phyloP scores from a whole-genome alignment of 1,140 invertebrate genomes.

The Phocides pigmalion region DNA sequence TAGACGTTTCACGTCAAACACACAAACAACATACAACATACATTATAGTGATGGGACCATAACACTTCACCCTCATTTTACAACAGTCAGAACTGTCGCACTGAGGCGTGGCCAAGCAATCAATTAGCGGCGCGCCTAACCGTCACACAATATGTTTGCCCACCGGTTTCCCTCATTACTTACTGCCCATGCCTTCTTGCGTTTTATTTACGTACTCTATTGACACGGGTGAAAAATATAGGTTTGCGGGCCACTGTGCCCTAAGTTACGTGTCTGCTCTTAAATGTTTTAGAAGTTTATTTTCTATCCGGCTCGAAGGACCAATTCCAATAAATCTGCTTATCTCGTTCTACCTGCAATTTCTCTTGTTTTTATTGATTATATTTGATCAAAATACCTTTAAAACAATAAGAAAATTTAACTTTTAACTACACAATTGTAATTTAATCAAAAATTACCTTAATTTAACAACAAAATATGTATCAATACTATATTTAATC shows the following conservation, averaged over 20 bases:
- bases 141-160: slow-evolving; percentile 60
- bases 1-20: too few relatives aligned
- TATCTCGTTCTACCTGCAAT: not conserved
- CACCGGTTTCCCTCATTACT: slow-evolving; percentile 52
- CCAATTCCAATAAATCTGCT: slow-evolving; percentile 16
- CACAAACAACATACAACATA: not conserved
- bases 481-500: too few relatives aligned
- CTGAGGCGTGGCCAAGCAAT: slow-evolving; percentile 53
- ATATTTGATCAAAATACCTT: too few relatives aligned
- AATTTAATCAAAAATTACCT: too few relatives aligned
- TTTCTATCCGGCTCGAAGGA: slow-evolving; percentile 23
- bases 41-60: slow-evolving; percentile 11
- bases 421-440: too few relatives aligned
- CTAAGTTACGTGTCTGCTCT: slow-evolving; percentile 15
- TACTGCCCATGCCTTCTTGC: slow-evolving; percentile 50
- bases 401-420: too few relatives aligned
- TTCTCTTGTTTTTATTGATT: not conserved
- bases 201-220: slow-evolving; percentile 47
- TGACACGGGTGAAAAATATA: slow-evolving; percentile 48
- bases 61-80: slow-evolving; percentile 33
- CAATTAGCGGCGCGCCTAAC: slow-evolving; percentile 55
- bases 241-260: slow-evolving; percentile 31
- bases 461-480: too few relatives aligned
- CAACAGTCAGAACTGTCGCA: slow-evolving; percentile 40
- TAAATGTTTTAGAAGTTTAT: slow-evolving; percentile 24